Evolutionary conservation across 1,140 invertebrate genomes (phyloP).

Genomic region (Rhagoletis zephyria): DNA sequence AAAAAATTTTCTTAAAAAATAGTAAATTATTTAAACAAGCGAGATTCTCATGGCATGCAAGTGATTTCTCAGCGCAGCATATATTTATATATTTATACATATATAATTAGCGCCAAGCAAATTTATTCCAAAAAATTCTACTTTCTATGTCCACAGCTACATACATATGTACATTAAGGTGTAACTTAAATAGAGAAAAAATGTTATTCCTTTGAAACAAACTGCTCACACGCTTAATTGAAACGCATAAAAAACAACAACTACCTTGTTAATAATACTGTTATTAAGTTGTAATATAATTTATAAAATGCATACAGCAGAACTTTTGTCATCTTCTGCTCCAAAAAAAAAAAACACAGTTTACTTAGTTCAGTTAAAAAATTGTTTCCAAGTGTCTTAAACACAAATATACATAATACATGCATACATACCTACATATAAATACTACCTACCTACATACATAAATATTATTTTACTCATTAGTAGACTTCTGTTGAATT

Average conservation of each 20-base stretch:
- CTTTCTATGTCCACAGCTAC: no score
- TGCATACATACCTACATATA: not conserved
- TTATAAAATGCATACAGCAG: not conserved
- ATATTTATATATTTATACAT: no score
- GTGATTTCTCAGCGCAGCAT: no score
- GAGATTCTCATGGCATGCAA: no score
- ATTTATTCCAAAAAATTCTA: no score
- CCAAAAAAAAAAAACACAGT: not conserved
- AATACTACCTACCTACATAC: not conserved
- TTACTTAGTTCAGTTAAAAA: not conserved
- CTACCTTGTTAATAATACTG: not conserved
- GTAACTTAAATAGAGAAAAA: no score
- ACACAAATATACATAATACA: not conserved
- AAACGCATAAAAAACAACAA: not conserved
- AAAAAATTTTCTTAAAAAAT: no score
- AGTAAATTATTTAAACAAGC: no score
- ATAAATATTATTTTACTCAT: slow-evolving; percentile 14
- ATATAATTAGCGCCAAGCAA: no score
- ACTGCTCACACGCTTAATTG: no score
- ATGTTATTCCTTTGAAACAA: no score
- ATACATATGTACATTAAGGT: no score
- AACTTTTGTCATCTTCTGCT: not conserved
- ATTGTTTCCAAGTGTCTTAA: not conserved
- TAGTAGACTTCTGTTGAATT: slow-evolving; percentile 42
- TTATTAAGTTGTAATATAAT: not conserved